Conservation (phyloP, 1,140 invertebrate genomes). For the Cydia splendana region DNA sequence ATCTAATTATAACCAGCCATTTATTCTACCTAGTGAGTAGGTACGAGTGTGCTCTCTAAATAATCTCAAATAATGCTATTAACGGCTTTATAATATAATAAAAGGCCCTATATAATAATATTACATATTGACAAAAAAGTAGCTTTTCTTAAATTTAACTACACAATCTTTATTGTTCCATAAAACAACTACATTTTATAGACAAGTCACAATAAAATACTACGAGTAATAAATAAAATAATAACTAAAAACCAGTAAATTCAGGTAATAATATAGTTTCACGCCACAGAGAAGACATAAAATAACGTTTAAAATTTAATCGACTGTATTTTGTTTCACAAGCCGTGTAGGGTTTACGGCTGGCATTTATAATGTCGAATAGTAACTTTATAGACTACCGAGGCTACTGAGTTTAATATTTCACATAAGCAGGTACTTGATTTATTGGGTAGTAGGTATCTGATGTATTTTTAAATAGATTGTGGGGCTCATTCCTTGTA, state of each 20-base stretch:
- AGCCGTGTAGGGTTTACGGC: conserved; percentile 4
- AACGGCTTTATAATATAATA: no score
- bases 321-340: conserved; percentile 30
- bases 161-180: not conserved
- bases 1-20: no score
- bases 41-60: no score
- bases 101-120: not conserved
- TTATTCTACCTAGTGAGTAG: no score
- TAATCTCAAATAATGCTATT: no score
- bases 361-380: conserved; percentile 4
- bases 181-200: not conserved
- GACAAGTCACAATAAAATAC: not conserved
- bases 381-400: not conserved
- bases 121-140: not conserved
- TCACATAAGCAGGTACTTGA: not conserved
- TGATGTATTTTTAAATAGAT: no score
- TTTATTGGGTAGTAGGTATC: no score
- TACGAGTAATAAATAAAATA: conserved; percentile 15
- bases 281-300: conserved; percentile 22
- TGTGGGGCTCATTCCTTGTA: no score
- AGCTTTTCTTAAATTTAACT: not conserved
- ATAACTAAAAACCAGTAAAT: conserved; percentile 13
- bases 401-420: conserved; percentile 11
- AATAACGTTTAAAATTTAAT: conserved; percentile 25
- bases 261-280: conserved; percentile 9